Evolutionary conservation across 2,888 invertebrate species (phyloP), one percentile per base, ranked within the genome.

Genomic region (Cataglyphis rosenhaueri): DNA sequence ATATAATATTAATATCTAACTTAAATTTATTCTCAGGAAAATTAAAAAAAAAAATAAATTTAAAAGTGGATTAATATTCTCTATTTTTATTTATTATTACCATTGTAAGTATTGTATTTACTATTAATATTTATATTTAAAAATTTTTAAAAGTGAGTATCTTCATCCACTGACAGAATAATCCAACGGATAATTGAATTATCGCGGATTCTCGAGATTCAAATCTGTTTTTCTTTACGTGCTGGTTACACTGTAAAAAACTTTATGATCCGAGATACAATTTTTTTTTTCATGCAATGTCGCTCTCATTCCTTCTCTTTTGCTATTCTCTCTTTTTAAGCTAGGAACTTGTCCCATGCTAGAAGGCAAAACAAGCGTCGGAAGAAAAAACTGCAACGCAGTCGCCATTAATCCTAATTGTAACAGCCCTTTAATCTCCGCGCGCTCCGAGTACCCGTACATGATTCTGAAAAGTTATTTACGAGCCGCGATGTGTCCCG

Each of bases 391-490:
- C 59, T 64, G 62, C 35, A 65, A 44, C 15, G 62, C 66, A 66
- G 41, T 29, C 52, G 41, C 82, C 79, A 82, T 82, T 82, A 79
- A 82, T 79, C 68, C 66, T 38, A 75, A 81, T 81, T 81, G 61
- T 32, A 61, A 78, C 18, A 61, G 48, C 62, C 68, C 62, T 79
- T 82, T 82, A 82, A 78, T 82, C 61, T 78, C 48, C 48, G 41
- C 62, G 70, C n/a, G 18, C 12, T 35, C 55, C 32, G 44, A 57
- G 75, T 82, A 55, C 12, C 2, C 64, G 62, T 74, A 38, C 57
- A 73, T 59, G 65, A 73, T 74, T 81, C 75, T 10, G 44, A 15
- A 38, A 68, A 78, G 76, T 78, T 82, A 82, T 82, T 82, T 78
- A 66, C 12, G 76, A 78, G 59, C 8, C 25, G 35, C 6, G 48